A percentile compares a stretch with the other conserved stretches of the same genome.
phyloP scores from a whole-genome alignment of 2,797 vertebrate species.

The Melanotaenia maccullochi region DNA sequence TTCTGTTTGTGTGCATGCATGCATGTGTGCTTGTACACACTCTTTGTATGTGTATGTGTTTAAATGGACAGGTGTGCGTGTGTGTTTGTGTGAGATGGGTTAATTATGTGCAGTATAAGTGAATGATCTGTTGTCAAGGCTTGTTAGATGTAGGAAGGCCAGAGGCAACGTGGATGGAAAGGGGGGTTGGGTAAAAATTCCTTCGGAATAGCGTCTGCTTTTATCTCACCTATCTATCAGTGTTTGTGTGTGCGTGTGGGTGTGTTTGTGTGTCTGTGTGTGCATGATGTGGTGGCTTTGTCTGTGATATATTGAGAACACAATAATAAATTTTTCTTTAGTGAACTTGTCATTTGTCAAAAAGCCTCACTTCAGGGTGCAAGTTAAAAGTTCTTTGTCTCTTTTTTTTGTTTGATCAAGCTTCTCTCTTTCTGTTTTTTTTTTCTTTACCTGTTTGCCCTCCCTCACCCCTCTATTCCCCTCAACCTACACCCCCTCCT shows the following conservation, averaged over 20 bases:
- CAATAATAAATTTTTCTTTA: conserved; percentile 52
- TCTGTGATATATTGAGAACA: conserved; percentile 52
- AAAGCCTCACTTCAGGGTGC: conserved; percentile 34
- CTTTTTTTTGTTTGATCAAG: conserved; percentile 33
- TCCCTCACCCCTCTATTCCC: conserved; percentile 28
- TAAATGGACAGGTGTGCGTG: conserved; percentile 7
- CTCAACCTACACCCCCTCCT: background rate
- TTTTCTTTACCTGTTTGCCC: conserved; percentile 20
- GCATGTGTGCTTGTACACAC: conserved; percentile 33
- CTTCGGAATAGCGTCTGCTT: conserved; percentile 82
- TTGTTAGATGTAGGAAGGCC: conserved; percentile 83
- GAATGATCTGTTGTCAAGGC: conserved; percentile 84
- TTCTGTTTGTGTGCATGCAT: conserved; percentile 58
- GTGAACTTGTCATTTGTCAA: conserved; percentile 41
- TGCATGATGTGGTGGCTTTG: conserved; percentile 35
- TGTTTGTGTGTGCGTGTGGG: conserved; percentile 27
- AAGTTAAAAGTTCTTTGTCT: conserved; percentile 30
- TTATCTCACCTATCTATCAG: conserved; percentile 85
- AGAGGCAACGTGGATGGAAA: conserved; percentile 74
- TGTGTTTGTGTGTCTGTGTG: conserved; percentile 32
- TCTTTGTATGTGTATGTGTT: conserved; percentile 23
- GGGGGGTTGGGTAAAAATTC: conserved; percentile 81
- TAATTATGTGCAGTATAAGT: conserved; percentile 84
- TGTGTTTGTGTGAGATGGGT: conserved; percentile 78
- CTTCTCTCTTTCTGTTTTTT: conserved; percentile 20